A percentile compares a stretch with the other conserved stretches of the same genome.
Evolutionary conservation across 2,797 vertebrate genomes (phyloP).

Genomic region (Melopsittacus undulatus): DNA sequence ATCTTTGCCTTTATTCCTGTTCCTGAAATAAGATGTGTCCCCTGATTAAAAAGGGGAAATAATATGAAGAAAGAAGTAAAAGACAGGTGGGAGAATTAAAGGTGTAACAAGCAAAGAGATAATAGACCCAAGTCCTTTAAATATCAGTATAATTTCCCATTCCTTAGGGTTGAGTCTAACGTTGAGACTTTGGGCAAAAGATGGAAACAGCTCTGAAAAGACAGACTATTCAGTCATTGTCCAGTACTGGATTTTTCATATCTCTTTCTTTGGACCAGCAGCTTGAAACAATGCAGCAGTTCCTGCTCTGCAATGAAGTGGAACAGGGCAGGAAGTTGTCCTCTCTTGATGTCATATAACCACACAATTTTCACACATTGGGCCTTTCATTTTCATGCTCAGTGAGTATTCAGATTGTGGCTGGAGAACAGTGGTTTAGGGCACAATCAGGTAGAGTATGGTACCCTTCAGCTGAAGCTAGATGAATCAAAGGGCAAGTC

Average conservation of each 20-base stretch:
- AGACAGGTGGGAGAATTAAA: not conserved
- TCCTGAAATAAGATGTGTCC: not conserved
- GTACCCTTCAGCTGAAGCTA: not conserved
- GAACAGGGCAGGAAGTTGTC: not conserved
- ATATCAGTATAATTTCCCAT: not conserved
- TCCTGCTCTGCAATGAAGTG: not conserved
- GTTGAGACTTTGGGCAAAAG: not conserved
- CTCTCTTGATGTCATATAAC: not conserved
- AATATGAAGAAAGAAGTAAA: not conserved
- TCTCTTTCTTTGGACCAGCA: not conserved
- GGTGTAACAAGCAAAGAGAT: fast-evolving
- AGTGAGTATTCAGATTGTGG: not conserved
- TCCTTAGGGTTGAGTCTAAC: not conserved
- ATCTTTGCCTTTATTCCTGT: not conserved
- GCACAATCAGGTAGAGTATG: not conserved
- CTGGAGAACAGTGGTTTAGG: not conserved
- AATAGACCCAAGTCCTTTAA: not conserved
- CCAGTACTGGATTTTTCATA: fast-evolving
- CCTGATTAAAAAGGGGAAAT: not conserved
- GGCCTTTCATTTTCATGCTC: fast-evolving
- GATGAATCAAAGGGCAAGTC: not conserved
- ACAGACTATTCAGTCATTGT: not conserved
- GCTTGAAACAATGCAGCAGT: not conserved
- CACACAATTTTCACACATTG: not conserved
- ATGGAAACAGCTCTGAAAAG: not conserved